A percentile compares a stretch with the other conserved stretches of the same genome.
Evolutionary conservation across 2,797 vertebrate species (phyloP).

Genomic region (Argya squamiceps): DNA sequence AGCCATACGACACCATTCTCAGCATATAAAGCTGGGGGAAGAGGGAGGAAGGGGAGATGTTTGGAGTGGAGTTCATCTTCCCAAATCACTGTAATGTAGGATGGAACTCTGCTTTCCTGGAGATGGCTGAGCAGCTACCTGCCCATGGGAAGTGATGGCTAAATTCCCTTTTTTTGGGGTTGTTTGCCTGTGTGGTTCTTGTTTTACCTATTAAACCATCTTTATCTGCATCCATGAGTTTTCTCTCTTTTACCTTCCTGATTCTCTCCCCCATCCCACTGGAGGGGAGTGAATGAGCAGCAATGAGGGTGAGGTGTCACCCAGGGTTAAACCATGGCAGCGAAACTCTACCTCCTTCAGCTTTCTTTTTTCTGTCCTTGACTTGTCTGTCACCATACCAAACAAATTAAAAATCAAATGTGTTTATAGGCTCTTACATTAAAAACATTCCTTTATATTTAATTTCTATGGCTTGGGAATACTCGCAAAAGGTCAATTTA

Average conservation of each 20-base stretch:
- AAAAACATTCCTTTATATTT: not conserved
- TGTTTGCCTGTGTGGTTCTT: not conserved
- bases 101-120: not conserved
- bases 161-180: not conserved
- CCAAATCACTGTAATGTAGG: not conserved
- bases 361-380: not conserved
- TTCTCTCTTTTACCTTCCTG: not conserved
- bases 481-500: not conserved
- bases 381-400: not conserved
- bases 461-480: not conserved
- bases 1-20: not conserved
- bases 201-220: not conserved
- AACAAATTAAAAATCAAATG: not conserved
- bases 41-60: too few relatives aligned
- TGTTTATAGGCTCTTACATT: not conserved
- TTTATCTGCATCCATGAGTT: not conserved
- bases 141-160: not conserved
- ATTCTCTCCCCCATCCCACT: not conserved
- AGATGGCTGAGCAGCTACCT: not conserved
- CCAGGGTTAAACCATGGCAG: not conserved
- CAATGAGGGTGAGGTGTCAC: not conserved
- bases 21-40: not conserved
- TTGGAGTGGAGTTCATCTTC: not conserved
- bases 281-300: not conserved
- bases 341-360: not conserved